These are phyloP conservation scores for Semibalanus balanoides DNA, from an alignment of 1,140 invertebrate genomes.

Conservation along the genomic window DNA sequence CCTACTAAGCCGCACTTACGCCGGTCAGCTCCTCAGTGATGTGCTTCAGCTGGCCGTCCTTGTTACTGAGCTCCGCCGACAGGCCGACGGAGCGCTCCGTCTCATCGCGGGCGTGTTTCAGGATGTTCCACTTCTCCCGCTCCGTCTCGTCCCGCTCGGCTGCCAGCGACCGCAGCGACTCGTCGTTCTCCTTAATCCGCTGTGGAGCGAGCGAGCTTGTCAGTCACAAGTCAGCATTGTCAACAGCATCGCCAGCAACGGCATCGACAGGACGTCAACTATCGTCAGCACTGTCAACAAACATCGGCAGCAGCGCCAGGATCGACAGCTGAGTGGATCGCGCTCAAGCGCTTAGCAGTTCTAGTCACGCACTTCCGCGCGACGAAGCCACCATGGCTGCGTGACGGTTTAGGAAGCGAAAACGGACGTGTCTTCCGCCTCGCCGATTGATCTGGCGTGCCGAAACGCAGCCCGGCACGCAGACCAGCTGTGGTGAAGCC, in stretches of 20 bases:
- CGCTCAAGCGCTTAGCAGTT: too few relatives aligned
- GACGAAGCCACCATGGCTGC: too few relatives aligned
- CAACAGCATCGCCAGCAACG: background rate
- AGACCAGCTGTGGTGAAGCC: too few relatives aligned
- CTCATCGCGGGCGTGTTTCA: constrained; percentile 74
- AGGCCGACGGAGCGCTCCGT: constrained; percentile 70
- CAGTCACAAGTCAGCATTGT: constrained; percentile 23
- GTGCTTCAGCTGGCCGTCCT: constrained; percentile 70
- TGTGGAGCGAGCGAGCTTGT: constrained; percentile 23
- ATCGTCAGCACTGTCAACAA: too few relatives aligned
- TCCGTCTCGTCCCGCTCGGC: constrained; percentile 69
- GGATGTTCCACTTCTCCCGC: constrained; percentile 68
- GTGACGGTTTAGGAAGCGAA: too few relatives aligned
- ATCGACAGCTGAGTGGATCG: too few relatives aligned
- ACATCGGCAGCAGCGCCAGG: too few relatives aligned
- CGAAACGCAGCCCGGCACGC: too few relatives aligned
- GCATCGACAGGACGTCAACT: too few relatives aligned
- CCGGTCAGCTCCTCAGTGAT: constrained; percentile 24
- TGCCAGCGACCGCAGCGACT: constrained; percentile 49
- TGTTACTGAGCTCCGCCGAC: constrained; percentile 66
- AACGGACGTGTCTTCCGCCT: too few relatives aligned
- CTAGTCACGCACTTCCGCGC: too few relatives aligned
- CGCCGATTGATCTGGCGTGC: too few relatives aligned
- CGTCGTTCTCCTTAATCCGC: constrained; percentile 58
- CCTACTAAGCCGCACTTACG: background rate